phyloP scores from a whole-genome alignment of 2,113 vertebrate genomes.

The Plectropomus leopardus region DNA sequence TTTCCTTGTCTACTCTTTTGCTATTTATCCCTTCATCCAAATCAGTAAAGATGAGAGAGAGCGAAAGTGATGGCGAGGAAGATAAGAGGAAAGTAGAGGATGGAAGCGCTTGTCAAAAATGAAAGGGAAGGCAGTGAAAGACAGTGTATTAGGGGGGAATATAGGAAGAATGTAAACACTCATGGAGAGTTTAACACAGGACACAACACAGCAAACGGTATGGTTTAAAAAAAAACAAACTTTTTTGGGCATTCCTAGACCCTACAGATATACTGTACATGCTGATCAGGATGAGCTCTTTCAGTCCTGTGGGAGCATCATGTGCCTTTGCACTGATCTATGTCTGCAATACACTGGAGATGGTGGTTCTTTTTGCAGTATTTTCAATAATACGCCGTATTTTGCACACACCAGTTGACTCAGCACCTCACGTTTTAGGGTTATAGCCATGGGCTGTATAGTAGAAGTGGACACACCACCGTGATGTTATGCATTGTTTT shows the following conservation, averaged over 20 bases:
- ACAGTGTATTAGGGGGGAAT: not conserved
- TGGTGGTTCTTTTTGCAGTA: not conserved
- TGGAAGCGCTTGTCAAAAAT: not conserved
- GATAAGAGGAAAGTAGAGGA: not conserved
- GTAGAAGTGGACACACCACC: too few species aligned
- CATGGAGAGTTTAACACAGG: not conserved
- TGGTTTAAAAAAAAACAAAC: not conserved
- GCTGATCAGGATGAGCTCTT: slow-evolving; percentile 3
- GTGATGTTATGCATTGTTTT: too few species aligned
- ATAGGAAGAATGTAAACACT: not conserved
- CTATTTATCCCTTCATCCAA: slow-evolving; percentile 39
- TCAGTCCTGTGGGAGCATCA: not conserved
- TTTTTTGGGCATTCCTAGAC: not conserved
- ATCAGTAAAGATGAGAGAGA: slow-evolving; percentile 4
- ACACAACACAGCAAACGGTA: not conserved
- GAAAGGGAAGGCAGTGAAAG: not conserved
- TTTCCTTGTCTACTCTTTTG: slow-evolving; percentile 9
- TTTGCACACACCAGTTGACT: not conserved
- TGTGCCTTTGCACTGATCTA: not conserved
- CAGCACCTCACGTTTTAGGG: not conserved
- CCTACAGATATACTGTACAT: not conserved
- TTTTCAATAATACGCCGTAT: not conserved
- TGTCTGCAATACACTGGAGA: not conserved
- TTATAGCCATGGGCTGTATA: too few species aligned
- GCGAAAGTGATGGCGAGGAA: not conserved